These are phyloP conservation scores for Synanthedon vespiformis DNA, from an alignment of 2,888 invertebrate species.

Conservation along the genomic window DNA sequence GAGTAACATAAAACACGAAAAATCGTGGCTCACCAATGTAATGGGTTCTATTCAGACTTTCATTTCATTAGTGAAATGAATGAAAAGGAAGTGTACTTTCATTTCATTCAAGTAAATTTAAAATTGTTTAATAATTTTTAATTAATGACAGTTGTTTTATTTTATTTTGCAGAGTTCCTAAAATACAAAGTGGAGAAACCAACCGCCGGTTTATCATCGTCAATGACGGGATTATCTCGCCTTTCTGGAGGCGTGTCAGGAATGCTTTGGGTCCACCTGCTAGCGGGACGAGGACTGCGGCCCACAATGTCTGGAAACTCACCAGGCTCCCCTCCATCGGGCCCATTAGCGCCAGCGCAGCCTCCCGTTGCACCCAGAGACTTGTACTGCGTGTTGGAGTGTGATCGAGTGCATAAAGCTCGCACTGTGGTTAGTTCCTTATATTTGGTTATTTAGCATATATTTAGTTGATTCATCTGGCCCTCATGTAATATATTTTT, in stretches of 20 bases:
- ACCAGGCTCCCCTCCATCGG: slow-evolving; percentile 78
- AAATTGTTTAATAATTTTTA: background rate
- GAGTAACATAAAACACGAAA: no score
- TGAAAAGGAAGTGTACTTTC: background rate
- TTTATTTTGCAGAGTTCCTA: slow-evolving; percentile 78
- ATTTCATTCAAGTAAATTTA: background rate
- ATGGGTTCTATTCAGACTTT: background rate
- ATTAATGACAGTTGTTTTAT: slow-evolving; percentile 1
- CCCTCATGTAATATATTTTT: background rate
- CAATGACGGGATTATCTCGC: slow-evolving; percentile 66
- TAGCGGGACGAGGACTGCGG: slow-evolving; percentile 88
- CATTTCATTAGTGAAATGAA: no score
- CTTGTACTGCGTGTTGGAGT: slow-evolving; percentile 97
- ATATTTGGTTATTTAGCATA: background rate
- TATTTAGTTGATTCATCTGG: background rate
- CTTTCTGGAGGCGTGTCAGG: slow-evolving; percentile 77
- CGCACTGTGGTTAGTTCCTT: slow-evolving; percentile 81
- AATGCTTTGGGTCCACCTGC: slow-evolving; percentile 89
- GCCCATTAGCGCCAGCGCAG: slow-evolving; percentile 63
- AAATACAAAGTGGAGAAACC: slow-evolving; percentile 90
- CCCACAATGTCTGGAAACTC: slow-evolving; percentile 77
- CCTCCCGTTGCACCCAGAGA: slow-evolving; percentile 75
- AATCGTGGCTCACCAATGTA: no score
- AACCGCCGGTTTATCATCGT: slow-evolving; percentile 66
- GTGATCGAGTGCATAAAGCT: slow-evolving; percentile 96